Evolutionary conservation across 2,888 invertebrate genomes (phyloP).

Genomic region (Aelia acuminata): DNA sequence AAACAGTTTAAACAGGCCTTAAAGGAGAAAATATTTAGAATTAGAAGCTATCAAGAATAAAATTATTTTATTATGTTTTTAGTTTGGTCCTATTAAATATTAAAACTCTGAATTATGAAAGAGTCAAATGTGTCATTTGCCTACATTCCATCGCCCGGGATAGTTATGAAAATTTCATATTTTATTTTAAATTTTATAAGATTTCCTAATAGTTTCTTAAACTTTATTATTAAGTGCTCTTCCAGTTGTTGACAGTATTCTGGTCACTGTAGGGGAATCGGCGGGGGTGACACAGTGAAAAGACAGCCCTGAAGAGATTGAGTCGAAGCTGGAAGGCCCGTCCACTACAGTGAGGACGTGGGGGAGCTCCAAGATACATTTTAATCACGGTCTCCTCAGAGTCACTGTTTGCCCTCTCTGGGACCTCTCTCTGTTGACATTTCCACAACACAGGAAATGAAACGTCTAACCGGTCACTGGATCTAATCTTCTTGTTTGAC

Average conservation of each 20-base stretch:
- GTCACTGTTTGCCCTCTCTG: constrained; percentile 50
- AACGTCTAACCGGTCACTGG: constrained; percentile 55
- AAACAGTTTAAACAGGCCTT: too few relatives aligned
- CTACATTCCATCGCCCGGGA: too few relatives aligned
- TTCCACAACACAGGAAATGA: constrained; percentile 63
- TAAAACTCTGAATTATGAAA: too few relatives aligned
- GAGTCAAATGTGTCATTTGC: too few relatives aligned
- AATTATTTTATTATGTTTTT: too few relatives aligned
- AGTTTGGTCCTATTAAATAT: too few relatives aligned
- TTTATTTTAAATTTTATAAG: too few relatives aligned
- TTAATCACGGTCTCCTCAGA: constrained; percentile 48
- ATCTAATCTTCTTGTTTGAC: constrained; percentile 59
- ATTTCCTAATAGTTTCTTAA: too few relatives aligned
- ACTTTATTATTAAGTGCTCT: background rate
- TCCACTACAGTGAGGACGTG: background rate
- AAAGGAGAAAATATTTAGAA: too few relatives aligned
- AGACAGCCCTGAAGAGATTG: constrained; percentile 39
- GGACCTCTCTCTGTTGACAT: constrained; percentile 63
- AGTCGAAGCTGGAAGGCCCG: background rate
- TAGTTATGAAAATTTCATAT: too few relatives aligned
- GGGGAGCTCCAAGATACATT: constrained; percentile 52
- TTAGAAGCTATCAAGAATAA: too few relatives aligned
- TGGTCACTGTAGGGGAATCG: background rate
- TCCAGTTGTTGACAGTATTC: constrained; percentile 12
- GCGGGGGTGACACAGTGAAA: background rate